Evolutionary conservation across 2,113 vertebrate genomes (phyloP), one percentile per base, ranked within the genome.

Genomic region (Nanorana parkeri): DNA sequence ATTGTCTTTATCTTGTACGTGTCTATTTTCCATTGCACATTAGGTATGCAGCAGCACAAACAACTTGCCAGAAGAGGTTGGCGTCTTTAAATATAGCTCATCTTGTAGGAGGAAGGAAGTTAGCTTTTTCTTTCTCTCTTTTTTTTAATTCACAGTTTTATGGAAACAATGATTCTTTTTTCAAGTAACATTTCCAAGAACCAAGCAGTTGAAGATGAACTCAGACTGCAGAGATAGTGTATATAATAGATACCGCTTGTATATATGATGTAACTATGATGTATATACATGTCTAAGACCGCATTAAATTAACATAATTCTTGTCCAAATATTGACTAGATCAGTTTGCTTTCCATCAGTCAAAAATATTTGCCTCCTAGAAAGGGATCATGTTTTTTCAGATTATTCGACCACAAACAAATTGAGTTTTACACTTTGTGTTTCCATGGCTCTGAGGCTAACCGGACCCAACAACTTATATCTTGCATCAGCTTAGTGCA

Each of bases 41-140:
- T 73, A 81, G 28, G 47, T 55, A 41, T 67, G 26, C 69, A 58
- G 56, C 66, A 72, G 67, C 56, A 81, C 79, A 74, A 74, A 66
- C 47, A 74, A 81, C 69, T 52, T 75, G 80, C 24, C 61, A 81
- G 29, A 75, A 67, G 68, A 66, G 41, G 69, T 67, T 66, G 61
- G 47, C 61, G 51, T 73, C 60, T 81, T 81, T 81, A 81, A 74
- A 75, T 74, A 81, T 81, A 81, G 80, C 69, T 56, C 17, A 29
- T 56, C 60, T 66, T 74, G 80, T 81, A 75, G 80, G 80, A 81
- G 80, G 80, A 55, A 75, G 79, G 60, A 81, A 81, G 61, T 67
- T 81, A 67, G 13, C 61, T 60, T 47, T 61, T 60, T 58, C n/a
- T 52, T 41, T 29, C 36, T 76, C 20, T 63, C 47, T 51, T 1